These are phyloP conservation scores for Neopelma chrysocephalum DNA, from an alignment of 2,797 vertebrate genomes.

Conservation along the genomic window DNA sequence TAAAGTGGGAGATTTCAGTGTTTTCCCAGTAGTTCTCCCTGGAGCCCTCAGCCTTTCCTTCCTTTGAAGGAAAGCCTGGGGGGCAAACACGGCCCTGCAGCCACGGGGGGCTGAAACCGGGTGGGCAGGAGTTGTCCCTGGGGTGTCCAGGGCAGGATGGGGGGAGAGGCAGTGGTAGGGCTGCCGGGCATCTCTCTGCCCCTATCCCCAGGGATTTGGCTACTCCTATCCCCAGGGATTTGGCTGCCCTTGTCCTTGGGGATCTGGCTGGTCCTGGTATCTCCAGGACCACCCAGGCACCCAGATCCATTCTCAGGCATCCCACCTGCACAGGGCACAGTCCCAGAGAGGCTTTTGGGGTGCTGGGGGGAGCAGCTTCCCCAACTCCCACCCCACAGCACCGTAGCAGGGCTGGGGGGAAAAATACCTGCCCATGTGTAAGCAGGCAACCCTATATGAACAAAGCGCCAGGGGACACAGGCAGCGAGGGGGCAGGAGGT, in stretches of 20 bases:
- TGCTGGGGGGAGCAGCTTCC: neutral
- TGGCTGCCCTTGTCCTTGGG: neutral
- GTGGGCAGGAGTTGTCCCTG: neutral
- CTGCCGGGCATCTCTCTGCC: neutral
- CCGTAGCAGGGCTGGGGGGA: accelerated
- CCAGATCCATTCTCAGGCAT: accelerated
- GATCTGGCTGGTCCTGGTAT: neutral
- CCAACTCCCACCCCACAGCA: neutral
- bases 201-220: neutral
- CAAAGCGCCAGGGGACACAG: accelerated
- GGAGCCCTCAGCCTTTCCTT: neutral
- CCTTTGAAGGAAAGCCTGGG: accelerated
- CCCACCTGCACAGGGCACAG: accelerated
- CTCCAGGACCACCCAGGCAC: neutral
- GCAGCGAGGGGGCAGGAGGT: accelerated
- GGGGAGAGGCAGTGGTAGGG: accelerated
- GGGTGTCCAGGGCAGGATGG: neutral
- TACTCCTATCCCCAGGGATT: neutral
- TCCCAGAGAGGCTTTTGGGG: neutral
- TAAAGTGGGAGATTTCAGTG: accelerated
- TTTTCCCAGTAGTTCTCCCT: neutral
- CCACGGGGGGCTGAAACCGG: accelerated
- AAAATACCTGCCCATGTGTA: accelerated
- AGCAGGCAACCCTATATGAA: neutral
- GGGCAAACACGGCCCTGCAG: neutral